Base-by-base conservation (phyloP, 2,113 vertebrate species). In the Spheniscus mendiculus region DNA sequence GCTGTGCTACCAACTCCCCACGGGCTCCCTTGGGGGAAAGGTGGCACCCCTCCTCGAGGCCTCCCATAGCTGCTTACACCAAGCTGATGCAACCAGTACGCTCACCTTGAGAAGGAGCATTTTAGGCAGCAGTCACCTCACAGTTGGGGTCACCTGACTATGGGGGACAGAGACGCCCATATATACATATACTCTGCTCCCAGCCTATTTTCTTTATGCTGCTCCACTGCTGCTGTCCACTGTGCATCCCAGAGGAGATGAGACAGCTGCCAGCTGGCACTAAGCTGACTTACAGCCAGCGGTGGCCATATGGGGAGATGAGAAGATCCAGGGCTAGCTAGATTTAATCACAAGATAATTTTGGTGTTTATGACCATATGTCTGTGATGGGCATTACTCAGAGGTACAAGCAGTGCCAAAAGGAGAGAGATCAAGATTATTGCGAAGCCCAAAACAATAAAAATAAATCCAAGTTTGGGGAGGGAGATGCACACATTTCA, bases 301-400 rank as follows among this genome's bases (percentile, higher is more conserved):
- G 0, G 42, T 93, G 74, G 74, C 56, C 62, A 70, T 30, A 23
- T 77, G 44, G 49, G 70, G 15, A 89, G 34, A 80, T 42, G 9
- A 89, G 74, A 92, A 79, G 45, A 80, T 83, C 66, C 56, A 93
- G 15, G 25, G 14, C 53, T 70, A 76, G 26, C 29, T 93, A 72
- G 70, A 83, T 79, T 87, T 69, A 90, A 44, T 89, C 73, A 94
- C 77, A 92, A 89, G 49, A 92, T 84, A 84, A 83, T 89, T 95
- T 77, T 90, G 38, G 61, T 61, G 14, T 66, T 91, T 85, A 61
- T 90, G 81, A 70, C 38, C 32, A 17, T 76, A 77, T 11, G 49
- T 92, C 89, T 96, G 52, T 76, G 69, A 82, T 42, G 45, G 87
- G 36, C 52, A 91, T 95, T 97, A 94, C 77, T 94, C 91, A 96